Percentiles rank a stretch among this genome's conserved stretches.
Conservation (phyloP, 2,797 vertebrate species). For the Botia kubotai region DNA sequence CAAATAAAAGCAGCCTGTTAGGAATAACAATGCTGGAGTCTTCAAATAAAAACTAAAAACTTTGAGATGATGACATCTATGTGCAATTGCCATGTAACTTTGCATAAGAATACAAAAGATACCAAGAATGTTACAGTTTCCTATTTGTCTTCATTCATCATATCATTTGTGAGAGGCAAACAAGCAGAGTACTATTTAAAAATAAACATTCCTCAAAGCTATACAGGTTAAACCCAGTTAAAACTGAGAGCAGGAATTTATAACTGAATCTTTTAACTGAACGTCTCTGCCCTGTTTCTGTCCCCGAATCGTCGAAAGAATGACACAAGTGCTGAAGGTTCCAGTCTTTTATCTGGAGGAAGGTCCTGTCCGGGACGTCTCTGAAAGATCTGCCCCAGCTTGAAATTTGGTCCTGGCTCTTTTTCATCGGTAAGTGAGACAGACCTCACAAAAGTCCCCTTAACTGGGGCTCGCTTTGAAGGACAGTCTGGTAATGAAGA, state of each 20-base stretch:
- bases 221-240: not conserved
- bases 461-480: slow-evolving; percentile 41
- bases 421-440: slow-evolving; percentile 65
- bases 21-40: slow-evolving; percentile 12
- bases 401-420: slow-evolving; percentile 57
- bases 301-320: slow-evolving; percentile 78
- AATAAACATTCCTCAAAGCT: slow-evolving; percentile 18
- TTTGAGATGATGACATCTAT: not conserved
- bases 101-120: not conserved
- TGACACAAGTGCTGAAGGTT: slow-evolving; percentile 69
- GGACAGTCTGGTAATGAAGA: slow-evolving; percentile 61
- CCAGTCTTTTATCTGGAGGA: slow-evolving; percentile 33
- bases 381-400: slow-evolving; percentile 71
- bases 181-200: slow-evolving; percentile 24
- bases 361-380: slow-evolving; percentile 49
- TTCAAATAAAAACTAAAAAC: slow-evolving; percentile 1
- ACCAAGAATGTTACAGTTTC: slow-evolving; percentile 66
- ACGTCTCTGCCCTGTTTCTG: slow-evolving; percentile 62
- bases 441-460: slow-evolving; percentile 59
- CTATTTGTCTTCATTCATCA: slow-evolving; percentile 65
- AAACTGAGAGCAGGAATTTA: not conserved
- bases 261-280: slow-evolving; percentile 54
- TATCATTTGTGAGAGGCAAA: slow-evolving; percentile 49
- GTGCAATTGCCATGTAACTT: not conserved
- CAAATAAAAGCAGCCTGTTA: slow-evolving; percentile 27